These are phyloP conservation scores for Rattus rattus DNA, from an alignment of 2,113 vertebrate genomes.

Conservation along the genomic window DNA sequence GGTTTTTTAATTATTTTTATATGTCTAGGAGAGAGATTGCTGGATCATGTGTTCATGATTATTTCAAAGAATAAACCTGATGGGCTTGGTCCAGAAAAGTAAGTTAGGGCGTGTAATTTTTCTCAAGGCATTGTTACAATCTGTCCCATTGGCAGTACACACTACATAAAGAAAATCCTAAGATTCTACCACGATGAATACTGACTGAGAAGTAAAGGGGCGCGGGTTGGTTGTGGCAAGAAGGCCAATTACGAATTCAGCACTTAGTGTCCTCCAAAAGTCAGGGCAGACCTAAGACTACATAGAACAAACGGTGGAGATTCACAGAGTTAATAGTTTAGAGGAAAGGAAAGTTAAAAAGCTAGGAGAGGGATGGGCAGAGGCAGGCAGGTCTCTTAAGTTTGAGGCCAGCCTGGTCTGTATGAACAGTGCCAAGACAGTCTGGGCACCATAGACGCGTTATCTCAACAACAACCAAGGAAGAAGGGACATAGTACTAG, in stretches of 20 bases:
- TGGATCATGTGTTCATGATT: neutral
- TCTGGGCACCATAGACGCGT: neutral
- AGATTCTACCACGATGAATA: slow-evolving; percentile 62
- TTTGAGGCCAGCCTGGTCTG: neutral
- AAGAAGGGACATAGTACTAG: slow-evolving; percentile 62
- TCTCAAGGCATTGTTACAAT: slow-evolving; percentile 42
- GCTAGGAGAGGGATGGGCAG: neutral
- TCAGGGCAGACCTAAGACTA: neutral
- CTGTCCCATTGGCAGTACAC: slow-evolving; percentile 56
- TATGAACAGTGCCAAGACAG: neutral
- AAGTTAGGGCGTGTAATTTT: slow-evolving; percentile 64
- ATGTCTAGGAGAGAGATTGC: neutral
- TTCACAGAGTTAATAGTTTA: neutral
- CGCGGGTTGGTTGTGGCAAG: neutral
- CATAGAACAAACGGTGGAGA: neutral
- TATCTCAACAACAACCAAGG: neutral
- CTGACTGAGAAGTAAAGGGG: slow-evolving; percentile 48
- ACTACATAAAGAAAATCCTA: slow-evolving; percentile 74
- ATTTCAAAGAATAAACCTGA: neutral
- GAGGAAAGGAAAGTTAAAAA: slow-evolving; percentile 3
- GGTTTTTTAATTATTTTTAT: neutral
- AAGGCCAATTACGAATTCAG: neutral
- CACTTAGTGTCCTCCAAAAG: neutral
- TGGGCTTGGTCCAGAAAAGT: slow-evolving; percentile 50
- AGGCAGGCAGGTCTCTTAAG: neutral